phyloP scores from a whole-genome alignment of 2,888 invertebrate species.

The Deilephila elpenor region DNA sequence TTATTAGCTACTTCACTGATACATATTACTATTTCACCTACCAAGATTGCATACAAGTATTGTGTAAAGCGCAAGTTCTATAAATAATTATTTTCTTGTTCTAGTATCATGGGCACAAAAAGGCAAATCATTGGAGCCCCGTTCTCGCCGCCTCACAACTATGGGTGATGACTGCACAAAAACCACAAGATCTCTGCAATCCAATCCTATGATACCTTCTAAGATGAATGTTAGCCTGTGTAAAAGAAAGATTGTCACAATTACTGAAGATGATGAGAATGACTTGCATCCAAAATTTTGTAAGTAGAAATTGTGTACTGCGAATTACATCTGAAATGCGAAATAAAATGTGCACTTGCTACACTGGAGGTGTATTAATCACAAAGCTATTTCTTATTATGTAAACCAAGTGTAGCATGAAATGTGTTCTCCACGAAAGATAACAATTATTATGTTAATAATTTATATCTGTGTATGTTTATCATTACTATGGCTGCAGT shows the following conservation, averaged over 20 bases:
- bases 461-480: background rate
- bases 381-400: background rate
- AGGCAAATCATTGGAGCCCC: slow-evolving; percentile 56
- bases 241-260: slow-evolving; percentile 71
- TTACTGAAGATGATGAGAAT: slow-evolving; percentile 68
- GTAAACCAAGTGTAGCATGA: background rate
- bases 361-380: background rate
- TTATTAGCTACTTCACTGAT: no score
- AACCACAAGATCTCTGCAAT: slow-evolving; percentile 60
- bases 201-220: slow-evolving; percentile 42
- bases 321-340: no score
- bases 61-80: background rate
- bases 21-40: background rate
- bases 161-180: slow-evolving; percentile 57
- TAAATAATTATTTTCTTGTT: slow-evolving; percentile 33
- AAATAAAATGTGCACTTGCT: background rate
- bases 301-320: slow-evolving; percentile 49
- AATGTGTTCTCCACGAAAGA: background rate
- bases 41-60: background rate
- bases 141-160: slow-evolving; percentile 64
- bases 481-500: background rate
- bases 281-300: slow-evolving; percentile 61
- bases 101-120: slow-evolving; percentile 62
- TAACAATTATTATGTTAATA: background rate
- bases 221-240: slow-evolving; percentile 52